Base-by-base conservation (phyloP, 2,797 vertebrate genomes). In the Leuciscus waleckii region DNA sequence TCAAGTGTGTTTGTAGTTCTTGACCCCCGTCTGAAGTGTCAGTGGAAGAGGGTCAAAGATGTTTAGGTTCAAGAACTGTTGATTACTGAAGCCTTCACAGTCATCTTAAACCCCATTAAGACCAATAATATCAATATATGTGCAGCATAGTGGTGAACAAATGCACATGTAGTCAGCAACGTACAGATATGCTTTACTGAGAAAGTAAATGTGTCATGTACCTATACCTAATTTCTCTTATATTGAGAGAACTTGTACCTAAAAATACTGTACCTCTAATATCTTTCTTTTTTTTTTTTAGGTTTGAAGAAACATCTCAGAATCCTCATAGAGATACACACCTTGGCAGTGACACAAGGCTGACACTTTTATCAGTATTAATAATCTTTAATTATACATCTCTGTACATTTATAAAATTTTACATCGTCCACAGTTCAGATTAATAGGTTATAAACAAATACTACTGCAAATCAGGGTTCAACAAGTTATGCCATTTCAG, bases 371-470 rank as follows among this genome's bases (percentile, higher is more conserved):
- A 88, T 63, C 32, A 61, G 35, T 91, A 90, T 94, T 92, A 93
- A 93, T 93, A 91, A 91, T 90, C 16, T 94, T 95, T 96, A 93
- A 92, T 93, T 92, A 92, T 90, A 94, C 90, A 87, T 94, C 91
- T 95, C 93, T 96, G 92, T 95, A 95, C 94, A 95, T 92, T 91
- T 94, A 94, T 69, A 94, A 95, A 95, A 76, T 85, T 92, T 92
- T 93, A 94, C 92, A 94, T 11, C 1, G 87, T 76, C 67, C 75
- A 85, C 81, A 88, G 77, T 61, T 65, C 7, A 32, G 29, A 65
- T 65, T 79, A 89, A 91, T 80, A 84, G 85, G 89, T 91, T 86
- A 89, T 88, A 89, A 87, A 89, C 79, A 81, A 85, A 93, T 90
- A 92, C 89, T 88, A 91, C 61, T 37, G 43, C 63, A 80, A 83